These are phyloP conservation scores for Theristicus caerulescens DNA, from an alignment of 2,113 vertebrate genomes.

Conservation along the genomic window DNA sequence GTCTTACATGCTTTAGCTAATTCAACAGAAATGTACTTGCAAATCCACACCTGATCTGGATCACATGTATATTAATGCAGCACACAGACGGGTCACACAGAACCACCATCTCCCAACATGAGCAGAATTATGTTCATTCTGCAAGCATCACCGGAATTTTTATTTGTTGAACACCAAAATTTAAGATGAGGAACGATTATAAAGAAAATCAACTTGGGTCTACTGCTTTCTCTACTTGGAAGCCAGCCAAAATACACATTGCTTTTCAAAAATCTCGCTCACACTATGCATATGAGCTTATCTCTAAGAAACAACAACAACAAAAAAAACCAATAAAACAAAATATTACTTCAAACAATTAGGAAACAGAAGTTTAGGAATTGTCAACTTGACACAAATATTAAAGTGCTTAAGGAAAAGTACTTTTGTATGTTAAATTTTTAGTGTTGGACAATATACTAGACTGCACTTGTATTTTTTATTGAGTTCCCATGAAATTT, in stretches of 20 bases:
- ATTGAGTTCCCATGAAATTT: background rate
- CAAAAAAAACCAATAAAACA: background rate
- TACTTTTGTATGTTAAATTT: background rate
- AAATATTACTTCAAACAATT: background rate
- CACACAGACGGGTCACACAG: background rate
- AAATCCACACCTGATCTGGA: conserved; percentile 33
- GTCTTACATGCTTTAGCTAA: background rate
- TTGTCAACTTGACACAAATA: background rate
- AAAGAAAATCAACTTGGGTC: background rate
- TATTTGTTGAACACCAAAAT: background rate
- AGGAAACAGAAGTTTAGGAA: background rate
- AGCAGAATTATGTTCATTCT: background rate
- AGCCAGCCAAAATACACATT: background rate
- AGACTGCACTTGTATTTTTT: background rate
- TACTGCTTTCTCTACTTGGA: background rate
- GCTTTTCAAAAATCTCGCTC: background rate
- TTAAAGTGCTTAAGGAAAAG: background rate
- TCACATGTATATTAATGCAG: background rate
- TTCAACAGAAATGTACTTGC: background rate
- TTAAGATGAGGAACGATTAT: background rate
- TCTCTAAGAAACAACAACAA: background rate
- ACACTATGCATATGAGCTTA: background rate
- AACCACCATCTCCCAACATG: background rate
- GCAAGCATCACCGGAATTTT: background rate
- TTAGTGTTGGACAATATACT: background rate